Evolutionary conservation across 1,140 invertebrate species (phyloP).

Genomic region (Asobara japonica): DNA sequence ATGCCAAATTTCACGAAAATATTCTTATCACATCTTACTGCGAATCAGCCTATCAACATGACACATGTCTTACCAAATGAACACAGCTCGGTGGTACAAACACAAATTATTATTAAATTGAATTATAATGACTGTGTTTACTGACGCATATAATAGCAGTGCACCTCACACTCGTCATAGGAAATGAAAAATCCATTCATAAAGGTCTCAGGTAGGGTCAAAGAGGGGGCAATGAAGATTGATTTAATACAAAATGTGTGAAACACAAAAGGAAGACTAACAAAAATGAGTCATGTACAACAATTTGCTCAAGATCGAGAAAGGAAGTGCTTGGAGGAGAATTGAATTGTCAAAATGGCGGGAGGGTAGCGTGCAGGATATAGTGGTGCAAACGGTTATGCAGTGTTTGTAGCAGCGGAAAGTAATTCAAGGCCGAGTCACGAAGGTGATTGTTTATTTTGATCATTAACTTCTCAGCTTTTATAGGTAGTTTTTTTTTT

Average conservation of each 20-base stretch:
- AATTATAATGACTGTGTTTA: constrained; percentile 56
- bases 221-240: background rate
- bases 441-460: background rate
- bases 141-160: constrained; percentile 26
- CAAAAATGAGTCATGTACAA: background rate
- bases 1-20: background rate
- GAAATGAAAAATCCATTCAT: constrained; percentile 2
- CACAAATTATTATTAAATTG: constrained; percentile 56
- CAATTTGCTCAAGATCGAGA: background rate
- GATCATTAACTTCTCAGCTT: background rate
- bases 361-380: background rate
- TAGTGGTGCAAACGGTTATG: constrained; percentile 13
- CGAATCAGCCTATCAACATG: background rate
- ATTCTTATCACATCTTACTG: constrained; percentile 4
- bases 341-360: constrained; percentile 22
- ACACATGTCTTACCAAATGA: constrained; percentile 35
- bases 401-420: background rate
- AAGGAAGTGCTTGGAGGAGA: background rate
- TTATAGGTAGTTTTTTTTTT: background rate
- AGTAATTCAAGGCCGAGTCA: background rate
- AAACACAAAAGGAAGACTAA: background rate
- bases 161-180: background rate
- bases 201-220: background rate
- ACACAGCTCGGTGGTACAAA: constrained; percentile 41
- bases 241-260: background rate